These are phyloP conservation scores for Centropus bengalensis DNA, from an alignment of 2,113 vertebrate species.

Conservation along the genomic window DNA sequence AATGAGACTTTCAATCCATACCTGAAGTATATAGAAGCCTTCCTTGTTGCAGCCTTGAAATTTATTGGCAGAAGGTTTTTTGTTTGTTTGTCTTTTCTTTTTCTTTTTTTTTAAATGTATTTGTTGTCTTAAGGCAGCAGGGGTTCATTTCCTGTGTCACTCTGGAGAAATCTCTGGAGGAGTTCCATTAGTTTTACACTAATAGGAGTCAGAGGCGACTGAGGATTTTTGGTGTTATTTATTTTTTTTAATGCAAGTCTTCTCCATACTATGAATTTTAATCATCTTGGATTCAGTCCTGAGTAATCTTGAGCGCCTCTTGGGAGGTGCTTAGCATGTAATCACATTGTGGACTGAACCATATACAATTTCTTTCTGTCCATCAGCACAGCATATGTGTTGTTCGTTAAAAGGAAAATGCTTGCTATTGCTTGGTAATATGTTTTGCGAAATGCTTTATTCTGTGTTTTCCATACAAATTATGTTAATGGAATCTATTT, in stretches of 20 bases:
- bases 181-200: background rate
- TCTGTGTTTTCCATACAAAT: conserved; percentile 21
- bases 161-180: background rate
- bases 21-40: background rate
- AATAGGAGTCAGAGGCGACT: background rate
- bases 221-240: background rate
- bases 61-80: background rate
- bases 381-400: background rate
- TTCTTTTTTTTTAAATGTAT: background rate
- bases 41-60: background rate
- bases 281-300: conserved; percentile 13
- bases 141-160: background rate
- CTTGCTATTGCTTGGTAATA: background rate
- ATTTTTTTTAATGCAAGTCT: background rate
- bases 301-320: conserved; percentile 17
- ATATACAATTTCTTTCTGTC: background rate
- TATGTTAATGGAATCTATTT: background rate
- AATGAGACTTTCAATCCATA: background rate
- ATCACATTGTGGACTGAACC: conserved; percentile 15
- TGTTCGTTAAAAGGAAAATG: background rate
- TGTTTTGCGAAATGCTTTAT: background rate
- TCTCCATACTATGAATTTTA: background rate
- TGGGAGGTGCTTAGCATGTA: background rate
- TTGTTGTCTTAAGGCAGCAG: background rate
- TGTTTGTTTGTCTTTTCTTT: background rate